phyloP scores from a whole-genome alignment of 2,888 invertebrate species.

The Patella caerulea region DNA sequence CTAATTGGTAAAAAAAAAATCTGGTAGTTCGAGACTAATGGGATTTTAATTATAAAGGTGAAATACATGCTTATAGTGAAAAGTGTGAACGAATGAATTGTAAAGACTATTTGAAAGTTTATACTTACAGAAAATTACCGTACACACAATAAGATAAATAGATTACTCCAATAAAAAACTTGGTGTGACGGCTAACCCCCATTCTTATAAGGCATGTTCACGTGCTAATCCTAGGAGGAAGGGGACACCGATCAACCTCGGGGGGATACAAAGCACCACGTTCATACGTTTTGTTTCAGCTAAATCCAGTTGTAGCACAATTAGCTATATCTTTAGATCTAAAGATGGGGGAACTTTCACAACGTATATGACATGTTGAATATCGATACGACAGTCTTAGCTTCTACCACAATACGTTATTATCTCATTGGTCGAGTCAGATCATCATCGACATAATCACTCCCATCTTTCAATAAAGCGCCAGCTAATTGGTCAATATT shows the following conservation, averaged over 20 bases:
- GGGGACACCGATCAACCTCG: no score
- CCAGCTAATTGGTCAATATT: neutral
- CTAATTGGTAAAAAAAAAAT: no score
- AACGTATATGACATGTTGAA: no score
- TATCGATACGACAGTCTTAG: no score
- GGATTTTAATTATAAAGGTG: no score
- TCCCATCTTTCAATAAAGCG: neutral
- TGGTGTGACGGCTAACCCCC: conserved; percentile 53
- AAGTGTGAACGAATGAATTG: no score
- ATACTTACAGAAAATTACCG: conserved; percentile 60
- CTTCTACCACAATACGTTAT: no score
- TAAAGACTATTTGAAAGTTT: neutral
- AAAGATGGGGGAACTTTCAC: neutral
- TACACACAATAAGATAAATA: conserved; percentile 56
- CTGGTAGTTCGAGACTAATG: no score
- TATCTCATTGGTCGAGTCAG: no score
- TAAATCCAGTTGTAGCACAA: conserved; percentile 7
- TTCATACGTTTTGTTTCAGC: conserved; percentile 6
- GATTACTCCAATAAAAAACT: conserved; percentile 48
- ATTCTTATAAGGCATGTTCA: conserved; percentile 34
- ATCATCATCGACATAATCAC: neutral
- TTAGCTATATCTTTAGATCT: neutral
- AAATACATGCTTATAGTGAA: no score
- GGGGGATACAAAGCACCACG: neutral
- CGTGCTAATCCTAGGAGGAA: conserved; percentile 6